phyloP scores from a whole-genome alignment of 2,113 vertebrate species.

The Sebastes fasciatus region DNA sequence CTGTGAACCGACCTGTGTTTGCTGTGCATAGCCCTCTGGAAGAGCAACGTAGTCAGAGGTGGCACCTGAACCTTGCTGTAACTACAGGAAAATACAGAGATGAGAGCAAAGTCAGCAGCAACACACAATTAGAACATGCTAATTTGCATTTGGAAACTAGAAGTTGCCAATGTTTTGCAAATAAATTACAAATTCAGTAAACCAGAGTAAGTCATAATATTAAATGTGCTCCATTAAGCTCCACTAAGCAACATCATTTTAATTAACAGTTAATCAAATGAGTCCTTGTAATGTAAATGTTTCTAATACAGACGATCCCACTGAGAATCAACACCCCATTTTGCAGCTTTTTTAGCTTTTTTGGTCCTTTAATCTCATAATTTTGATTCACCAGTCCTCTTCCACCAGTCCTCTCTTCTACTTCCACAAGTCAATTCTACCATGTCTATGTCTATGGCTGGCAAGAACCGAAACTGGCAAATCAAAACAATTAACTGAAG shows the following conservation, averaged over 20 bases:
- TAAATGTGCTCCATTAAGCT: neutral
- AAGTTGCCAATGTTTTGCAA: neutral
- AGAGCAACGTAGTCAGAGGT: slow-evolving; percentile 85
- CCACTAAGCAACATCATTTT: neutral
- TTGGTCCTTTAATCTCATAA: neutral
- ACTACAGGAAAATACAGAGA: slow-evolving; percentile 69
- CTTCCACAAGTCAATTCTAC: too few relatives aligned
- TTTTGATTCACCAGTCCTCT: neutral
- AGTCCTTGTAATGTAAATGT: neutral
- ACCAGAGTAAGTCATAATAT: neutral
- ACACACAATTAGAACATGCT: neutral
- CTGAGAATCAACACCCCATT: neutral
- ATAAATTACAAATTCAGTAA: neutral
- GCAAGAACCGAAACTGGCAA: too few relatives aligned
- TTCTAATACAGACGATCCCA: neutral
- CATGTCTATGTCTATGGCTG: too few relatives aligned
- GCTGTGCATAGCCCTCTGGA: slow-evolving; percentile 88
- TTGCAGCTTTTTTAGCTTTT: neutral
- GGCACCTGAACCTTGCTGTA: slow-evolving; percentile 86
- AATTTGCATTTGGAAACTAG: neutral
- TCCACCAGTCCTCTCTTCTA: too few relatives aligned
- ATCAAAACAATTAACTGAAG: too few relatives aligned
- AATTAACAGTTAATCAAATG: neutral
- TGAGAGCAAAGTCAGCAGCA: neutral
- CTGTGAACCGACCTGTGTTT: slow-evolving; percentile 86